Evolutionary conservation across 2,888 invertebrate genomes (phyloP), one percentile per base, ranked within the genome.

Genomic region (Chaitophorus viminalis): DNA sequence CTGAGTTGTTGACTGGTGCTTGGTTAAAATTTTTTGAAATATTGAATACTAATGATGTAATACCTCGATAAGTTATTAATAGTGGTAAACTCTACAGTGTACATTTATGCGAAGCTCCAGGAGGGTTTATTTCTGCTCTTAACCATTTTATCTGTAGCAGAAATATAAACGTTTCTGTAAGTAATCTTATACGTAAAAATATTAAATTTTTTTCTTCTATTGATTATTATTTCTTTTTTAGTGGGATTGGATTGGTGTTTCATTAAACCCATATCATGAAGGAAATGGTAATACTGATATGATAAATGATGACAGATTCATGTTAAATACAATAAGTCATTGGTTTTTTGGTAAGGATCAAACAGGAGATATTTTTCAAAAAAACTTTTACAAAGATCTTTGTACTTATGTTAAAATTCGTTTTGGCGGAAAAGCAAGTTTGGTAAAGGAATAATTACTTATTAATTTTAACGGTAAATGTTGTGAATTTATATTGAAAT

Each of bases 101-200:
- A 17, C 99, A 99, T 92, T 92, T 99, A 31, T 99, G 99, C 92
- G 99, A 99, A n/a, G n/a, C n/a, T n/a, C n/a, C n/a, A n/a, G n/a
- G n/a, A n/a, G n/a, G n/a, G n/a, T n/a, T n/a, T n/a, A n/a, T n/a
- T n/a, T n/a, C n/a, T n/a, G n/a, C n/a, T n/a, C n/a, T n/a, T n/a
- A n/a, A n/a, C n/a, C n/a, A n/a, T n/a, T n/a, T n/a, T n/a, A n/a
- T n/a, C n/a, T n/a, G n/a, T n/a, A n/a, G n/a, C n/a, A n/a, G n/a
- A 89, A 92, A 93, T 74, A 75, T 85, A 36, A 33, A 82, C 33
- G n/a, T 89, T 8, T 3, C 88, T 31, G 89, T 89, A 83, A 77
- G 83, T 87, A 25, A n/a, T 14, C 1, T n/a, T n/a, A n/a, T n/a
- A 54, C n/a, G n/a, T 8, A 74, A 52, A 6, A 11, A 1, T 36